Base-by-base conservation (phyloP, 2,888 invertebrate species). In the Schrankia costaestrigalis region DNA sequence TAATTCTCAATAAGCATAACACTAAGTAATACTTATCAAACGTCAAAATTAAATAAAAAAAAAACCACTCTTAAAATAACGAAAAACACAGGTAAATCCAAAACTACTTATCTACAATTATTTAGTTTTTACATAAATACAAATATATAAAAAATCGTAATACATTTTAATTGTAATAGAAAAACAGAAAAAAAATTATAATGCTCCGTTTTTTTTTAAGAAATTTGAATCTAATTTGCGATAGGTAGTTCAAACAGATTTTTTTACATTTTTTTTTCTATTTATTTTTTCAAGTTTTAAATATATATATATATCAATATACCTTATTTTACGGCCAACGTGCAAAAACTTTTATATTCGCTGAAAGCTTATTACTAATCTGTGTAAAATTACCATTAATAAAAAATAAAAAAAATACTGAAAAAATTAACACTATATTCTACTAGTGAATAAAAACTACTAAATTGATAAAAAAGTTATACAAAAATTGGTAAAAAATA, bases 401-500 rank as follows among this genome's bases (percentile, higher is more conserved):
- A 35, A 43, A 55, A 55, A 53, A 54, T 65, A 58, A 63, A 66
- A 54, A 66, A 75, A 81, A 79, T 74, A 75, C 71, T 74, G 75
- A 72, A 75, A 71, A 66, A 68, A 53, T 62, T 63, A 66, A 64
- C 60, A 56, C 57, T 66, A 70, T n/a, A n/a, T 61, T 65, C 65
- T 53, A 61, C 59, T 61, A 61, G 54, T 55, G 50, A 54, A 56
- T 62, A 64, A 56, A 61, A 55, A 59, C 58, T 69, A 64, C 63
- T 69, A 65, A 36, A 63, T 63, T 54, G 57, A 65, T 71, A 67
- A 72, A 82, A 82, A 77, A 66, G 68, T 72, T 68, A 75, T 79
- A 81, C 71, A 82, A 83, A 82, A 63, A 47, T 44, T 43, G 65
- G 74, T 79, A 81, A 71, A 78, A 83, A 79, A 78, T 73, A 77